Conservation (phyloP, 2,797 vertebrate species). For the Dryobates pubescens region DNA sequence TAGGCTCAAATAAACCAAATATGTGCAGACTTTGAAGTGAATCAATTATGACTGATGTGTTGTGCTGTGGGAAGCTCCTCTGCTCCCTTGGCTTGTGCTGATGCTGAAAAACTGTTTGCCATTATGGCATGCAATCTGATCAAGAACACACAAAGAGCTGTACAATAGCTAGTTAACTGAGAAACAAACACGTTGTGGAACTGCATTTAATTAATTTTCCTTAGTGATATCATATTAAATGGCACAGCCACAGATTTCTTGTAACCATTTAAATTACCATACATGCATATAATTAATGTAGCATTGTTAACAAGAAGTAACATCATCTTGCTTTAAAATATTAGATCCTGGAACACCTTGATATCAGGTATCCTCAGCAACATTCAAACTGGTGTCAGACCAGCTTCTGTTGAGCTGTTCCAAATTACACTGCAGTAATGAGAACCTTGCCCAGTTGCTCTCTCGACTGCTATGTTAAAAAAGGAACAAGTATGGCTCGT, state of each 20-base stretch:
- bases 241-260: background rate
- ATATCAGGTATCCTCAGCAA: background rate
- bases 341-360: background rate
- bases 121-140: background rate
- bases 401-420: background rate
- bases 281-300: accelerated
- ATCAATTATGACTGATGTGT: background rate
- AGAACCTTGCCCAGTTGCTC: background rate
- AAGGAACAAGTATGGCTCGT: background rate
- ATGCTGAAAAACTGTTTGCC: background rate
- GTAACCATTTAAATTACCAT: background rate
- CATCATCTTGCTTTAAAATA: background rate
- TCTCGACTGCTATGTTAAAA: background rate
- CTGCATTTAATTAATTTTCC: background rate
- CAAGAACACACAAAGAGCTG: background rate
- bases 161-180: background rate
- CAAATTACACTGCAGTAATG: background rate
- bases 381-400: background rate
- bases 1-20: background rate
- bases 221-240: background rate
- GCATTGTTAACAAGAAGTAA: background rate
- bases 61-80: background rate
- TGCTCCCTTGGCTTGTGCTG: background rate
- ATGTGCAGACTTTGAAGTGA: background rate
- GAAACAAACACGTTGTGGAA: background rate